These are phyloP conservation scores for Tiphia femorata DNA, from an alignment of 2,888 invertebrate genomes.

Conservation along the genomic window DNA sequence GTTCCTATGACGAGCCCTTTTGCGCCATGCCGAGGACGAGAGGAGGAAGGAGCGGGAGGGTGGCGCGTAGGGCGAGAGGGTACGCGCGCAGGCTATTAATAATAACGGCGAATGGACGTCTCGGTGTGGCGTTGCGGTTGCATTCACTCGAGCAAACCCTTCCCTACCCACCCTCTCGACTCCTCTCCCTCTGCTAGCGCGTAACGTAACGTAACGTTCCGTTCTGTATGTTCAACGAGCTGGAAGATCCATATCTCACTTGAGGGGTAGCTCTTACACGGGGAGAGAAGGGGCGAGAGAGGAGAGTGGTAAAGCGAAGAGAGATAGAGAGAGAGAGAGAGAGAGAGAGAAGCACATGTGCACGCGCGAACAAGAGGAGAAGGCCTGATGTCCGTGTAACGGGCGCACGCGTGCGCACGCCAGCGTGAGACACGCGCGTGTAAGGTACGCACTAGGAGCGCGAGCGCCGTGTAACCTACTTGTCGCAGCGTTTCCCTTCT, in stretches of 20 bases:
- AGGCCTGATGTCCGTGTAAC: too few relatives aligned
- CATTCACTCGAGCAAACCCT: constrained; percentile 51
- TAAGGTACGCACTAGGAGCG: constrained; percentile 4
- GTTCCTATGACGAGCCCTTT: too few relatives aligned
- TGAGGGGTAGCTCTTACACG: constrained; percentile 56
- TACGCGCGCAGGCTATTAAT: constrained; percentile 24
- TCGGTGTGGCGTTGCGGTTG: constrained; percentile 40
- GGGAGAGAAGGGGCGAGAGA: too few relatives aligned
- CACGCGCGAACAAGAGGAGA: too few relatives aligned
- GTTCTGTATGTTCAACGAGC: constrained; percentile 62
- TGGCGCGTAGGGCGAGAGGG: constrained; percentile 1
- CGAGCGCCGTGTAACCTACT: constrained; percentile 23
- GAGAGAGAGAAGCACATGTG: constrained; percentile 29
- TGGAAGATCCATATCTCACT: constrained; percentile 64
- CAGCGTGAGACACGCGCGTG: constrained; percentile 16
- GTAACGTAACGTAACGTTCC: constrained; percentile 50
- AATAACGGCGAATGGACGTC: constrained; percentile 17
- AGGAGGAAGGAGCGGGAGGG: not conserved
- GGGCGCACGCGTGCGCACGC: constrained; percentile 19
- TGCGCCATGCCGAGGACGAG: not conserved
- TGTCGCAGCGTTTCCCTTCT: constrained; percentile 10
- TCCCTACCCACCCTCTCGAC: too few relatives aligned
- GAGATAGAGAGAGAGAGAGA: too few relatives aligned
- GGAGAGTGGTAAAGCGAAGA: too few relatives aligned
- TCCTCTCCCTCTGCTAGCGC: too few relatives aligned